These are phyloP conservation scores for Galaxias olidus DNA, from an alignment of 2,797 vertebrate species.

Conservation along the genomic window DNA sequence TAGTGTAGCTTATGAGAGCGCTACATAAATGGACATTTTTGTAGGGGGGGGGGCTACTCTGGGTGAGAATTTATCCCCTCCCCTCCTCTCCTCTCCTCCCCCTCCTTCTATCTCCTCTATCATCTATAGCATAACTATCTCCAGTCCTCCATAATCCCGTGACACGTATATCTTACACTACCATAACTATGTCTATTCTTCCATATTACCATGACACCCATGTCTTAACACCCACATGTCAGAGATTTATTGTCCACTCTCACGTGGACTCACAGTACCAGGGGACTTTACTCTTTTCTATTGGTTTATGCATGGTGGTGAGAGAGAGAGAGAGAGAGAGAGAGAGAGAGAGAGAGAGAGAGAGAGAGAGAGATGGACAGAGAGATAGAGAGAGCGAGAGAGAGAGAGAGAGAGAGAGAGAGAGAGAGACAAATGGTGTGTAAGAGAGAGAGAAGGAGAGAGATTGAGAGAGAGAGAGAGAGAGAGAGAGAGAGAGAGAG, in stretches of 20 bases:
- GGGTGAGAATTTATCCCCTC: constrained; percentile 56
- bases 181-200: not conserved
- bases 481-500: not conserved
- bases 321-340: not conserved
- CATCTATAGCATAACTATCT: not conserved
- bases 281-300: too few species aligned
- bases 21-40: constrained; percentile 74
- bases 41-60: constrained; percentile 57
- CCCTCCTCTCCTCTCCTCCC: constrained; percentile 7
- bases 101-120: constrained; percentile 2
- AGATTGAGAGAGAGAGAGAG: constrained; percentile 14
- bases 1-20: constrained; percentile 70
- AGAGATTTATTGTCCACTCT: not conserved
- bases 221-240: too few species aligned
- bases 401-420: not conserved
- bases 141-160: too few species aligned
- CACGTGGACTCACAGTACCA: too few species aligned
- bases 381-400: not conserved
- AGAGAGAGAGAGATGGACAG: not conserved
- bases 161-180: not conserved
- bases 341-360: constrained; percentile 1
- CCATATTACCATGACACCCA: too few species aligned
- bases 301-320: not conserved
- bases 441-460: too few species aligned
- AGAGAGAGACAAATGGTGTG: too few species aligned